Percentiles rank a stretch among this genome's conserved stretches.
Conservation (phyloP, 2,797 vertebrate genomes). For the Danio albolineatus region DNA sequence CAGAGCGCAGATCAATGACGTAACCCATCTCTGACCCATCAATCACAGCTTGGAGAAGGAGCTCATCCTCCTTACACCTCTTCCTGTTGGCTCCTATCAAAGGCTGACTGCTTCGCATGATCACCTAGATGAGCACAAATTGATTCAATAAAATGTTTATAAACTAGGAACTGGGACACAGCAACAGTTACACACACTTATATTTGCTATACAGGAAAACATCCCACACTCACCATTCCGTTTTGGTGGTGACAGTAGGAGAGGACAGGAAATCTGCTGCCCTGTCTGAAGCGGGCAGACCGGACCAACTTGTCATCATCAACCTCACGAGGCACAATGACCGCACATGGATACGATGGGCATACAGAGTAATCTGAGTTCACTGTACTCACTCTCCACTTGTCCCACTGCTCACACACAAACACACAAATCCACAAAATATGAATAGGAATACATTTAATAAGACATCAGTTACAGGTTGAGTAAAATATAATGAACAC, state of each 20-base stretch:
- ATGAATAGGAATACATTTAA: too few relatives aligned
- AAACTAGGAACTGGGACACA: too few relatives aligned
- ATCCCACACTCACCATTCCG: conserved; percentile 73
- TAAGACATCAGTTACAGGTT: too few relatives aligned
- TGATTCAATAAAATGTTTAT: too few relatives aligned
- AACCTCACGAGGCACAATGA: conserved; percentile 78
- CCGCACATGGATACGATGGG: conserved; percentile 77
- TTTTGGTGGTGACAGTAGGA: conserved; percentile 84
- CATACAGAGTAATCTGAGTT: conserved; percentile 83
- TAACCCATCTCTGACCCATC: conserved; percentile 75
- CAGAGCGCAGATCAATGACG: conserved; percentile 83
- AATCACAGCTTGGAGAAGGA: conserved; percentile 77
- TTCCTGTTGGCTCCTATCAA: conserved; percentile 82
- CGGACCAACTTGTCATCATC: conserved; percentile 73
- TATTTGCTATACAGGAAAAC: conserved; percentile 1
- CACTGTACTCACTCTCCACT: conserved; percentile 84
- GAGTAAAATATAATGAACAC: too few relatives aligned
- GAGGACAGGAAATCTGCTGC: conserved; percentile 85
- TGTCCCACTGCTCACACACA: conserved; percentile 72
- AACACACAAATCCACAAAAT: conserved; percentile 22
- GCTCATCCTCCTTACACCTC: conserved; percentile 85
- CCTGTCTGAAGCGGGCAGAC: conserved; percentile 83
- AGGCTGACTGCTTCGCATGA: conserved; percentile 87
- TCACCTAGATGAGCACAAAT: conserved; percentile 71
- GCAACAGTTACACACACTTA: neutral